Base-by-base conservation (phyloP, 2,888 invertebrate species). In the Sarcophaga carnaria region DNA sequence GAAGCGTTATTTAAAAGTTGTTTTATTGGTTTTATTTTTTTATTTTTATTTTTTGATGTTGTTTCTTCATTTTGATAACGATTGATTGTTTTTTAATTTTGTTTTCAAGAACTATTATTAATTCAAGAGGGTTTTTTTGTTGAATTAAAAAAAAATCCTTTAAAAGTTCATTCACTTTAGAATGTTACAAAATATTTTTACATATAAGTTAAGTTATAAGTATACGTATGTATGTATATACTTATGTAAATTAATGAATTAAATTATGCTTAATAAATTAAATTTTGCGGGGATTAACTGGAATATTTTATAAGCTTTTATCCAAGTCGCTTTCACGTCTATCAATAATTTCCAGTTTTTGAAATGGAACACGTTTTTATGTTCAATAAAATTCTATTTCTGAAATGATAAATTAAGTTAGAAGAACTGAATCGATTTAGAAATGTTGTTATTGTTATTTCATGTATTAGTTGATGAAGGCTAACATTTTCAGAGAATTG, bases 151-250 rank as follows among this genome's bases (percentile, higher is more conserved):
- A 80, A 76, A 64, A 87, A 90, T 90, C 91, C 91, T 90, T 90
- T 85, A 70, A 85, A 89, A 90, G 91, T 91, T 91, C 91, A 90
- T 91, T 91, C 90, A 90, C 91, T 89, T 91, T 89, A 69, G n/a
- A 63, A 76, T 88, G 87, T 69, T 66, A 25, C n/a, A 80, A 20
- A 25, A 66, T 12, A 60, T 8, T 37, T 37, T 37, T 37, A 37
- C 37, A 37, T 37, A 37, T 37, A 10, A 37, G 37, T 37, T 37
- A 37, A 10, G 37, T 37, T 37, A 37, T 60, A 22, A 20, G 59
- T 45, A 54, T 54, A 80, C 54, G 27, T 69, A 59, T 54, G 14
- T 63, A 63, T 63, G 5, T 22, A 54, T 62, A 20, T 11, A 69
- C 47, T 5, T 49, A 60, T 47, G 74, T 62, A 69, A 63, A 49